Conservation (phyloP, 2,113 vertebrate species). For the Trogon surrucura region DNA sequence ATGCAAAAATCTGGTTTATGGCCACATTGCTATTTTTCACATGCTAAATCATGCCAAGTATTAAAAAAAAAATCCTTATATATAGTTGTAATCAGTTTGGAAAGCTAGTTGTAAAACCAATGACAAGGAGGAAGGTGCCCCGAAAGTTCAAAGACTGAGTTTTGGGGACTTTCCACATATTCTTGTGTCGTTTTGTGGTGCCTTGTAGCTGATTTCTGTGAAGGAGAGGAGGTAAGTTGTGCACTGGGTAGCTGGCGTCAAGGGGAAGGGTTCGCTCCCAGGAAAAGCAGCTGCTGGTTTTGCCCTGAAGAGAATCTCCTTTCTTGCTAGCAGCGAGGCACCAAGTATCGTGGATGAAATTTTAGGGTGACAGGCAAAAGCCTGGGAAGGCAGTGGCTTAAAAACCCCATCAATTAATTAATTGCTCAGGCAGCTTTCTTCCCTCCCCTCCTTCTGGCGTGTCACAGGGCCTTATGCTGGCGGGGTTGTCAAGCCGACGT, state of each 20-base stretch:
- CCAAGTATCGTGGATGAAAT: rapidly evolving
- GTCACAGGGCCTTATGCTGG: neutral
- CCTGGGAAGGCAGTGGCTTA: neutral
- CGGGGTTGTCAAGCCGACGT: neutral
- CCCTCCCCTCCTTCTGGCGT: neutral
- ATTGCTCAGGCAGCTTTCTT: neutral
- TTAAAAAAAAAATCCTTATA: neutral
- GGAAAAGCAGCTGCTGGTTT: neutral
- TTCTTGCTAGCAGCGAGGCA: rapidly evolving
- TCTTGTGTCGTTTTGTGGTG: neutral
- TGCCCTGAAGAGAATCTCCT: neutral
- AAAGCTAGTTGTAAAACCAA: neutral
- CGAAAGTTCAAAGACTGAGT: neutral
- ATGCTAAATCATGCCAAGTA: neutral
- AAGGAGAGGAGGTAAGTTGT: neutral
- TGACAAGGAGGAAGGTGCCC: neutral
- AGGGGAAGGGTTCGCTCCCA: neutral
- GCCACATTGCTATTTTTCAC: neutral
- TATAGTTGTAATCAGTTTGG: neutral
- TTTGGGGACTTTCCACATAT: neutral
- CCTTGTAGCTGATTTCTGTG: neutral
- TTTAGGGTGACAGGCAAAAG: neutral
- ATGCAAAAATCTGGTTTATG: neutral
- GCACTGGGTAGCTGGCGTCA: neutral
- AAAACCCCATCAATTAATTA: neutral